These are phyloP conservation scores for Falco berigora DNA, from an alignment of 2,797 vertebrate species.

Conservation along the genomic window DNA sequence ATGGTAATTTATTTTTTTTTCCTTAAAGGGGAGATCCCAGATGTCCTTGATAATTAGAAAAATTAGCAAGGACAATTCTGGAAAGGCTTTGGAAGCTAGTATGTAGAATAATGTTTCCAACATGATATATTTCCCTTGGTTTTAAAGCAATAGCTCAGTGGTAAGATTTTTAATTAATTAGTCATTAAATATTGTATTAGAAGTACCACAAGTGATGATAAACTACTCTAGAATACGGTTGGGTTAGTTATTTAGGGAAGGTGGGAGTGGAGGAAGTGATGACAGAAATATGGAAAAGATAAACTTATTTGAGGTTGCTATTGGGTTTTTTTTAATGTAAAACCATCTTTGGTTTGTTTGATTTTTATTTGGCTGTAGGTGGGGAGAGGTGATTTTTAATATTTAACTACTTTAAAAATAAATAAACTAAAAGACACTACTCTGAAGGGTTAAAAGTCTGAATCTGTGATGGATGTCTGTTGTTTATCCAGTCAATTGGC, in stretches of 20 bases:
- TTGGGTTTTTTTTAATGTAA: not conserved
- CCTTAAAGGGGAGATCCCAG: slow-evolving; percentile 34
- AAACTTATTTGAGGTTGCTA: not conserved
- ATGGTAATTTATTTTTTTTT: not conserved
- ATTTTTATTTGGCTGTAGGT: slow-evolving; percentile 25
- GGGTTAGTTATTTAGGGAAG: not conserved
- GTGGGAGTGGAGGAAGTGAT: not conserved
- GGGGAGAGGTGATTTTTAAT: slow-evolving; percentile 33
- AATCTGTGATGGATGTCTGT: not conserved
- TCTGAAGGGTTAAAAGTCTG: slow-evolving; percentile 57
- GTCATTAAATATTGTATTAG: slow-evolving; percentile 44
- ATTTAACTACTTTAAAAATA: not conserved
- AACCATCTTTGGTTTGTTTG: not conserved
- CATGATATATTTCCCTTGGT: slow-evolving; percentile 56
- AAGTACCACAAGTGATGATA: slow-evolving; percentile 16
- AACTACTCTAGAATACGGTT: not conserved
- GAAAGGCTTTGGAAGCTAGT: slow-evolving; percentile 38
- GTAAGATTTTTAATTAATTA: slow-evolving; percentile 65
- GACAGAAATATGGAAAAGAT: not conserved
- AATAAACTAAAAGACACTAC: not conserved
- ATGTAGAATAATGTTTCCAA: slow-evolving; percentile 6
- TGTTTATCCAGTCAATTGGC: not conserved
- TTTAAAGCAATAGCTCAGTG: slow-evolving; percentile 42
- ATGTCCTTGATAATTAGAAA: slow-evolving; percentile 62
- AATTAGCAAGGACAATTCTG: slow-evolving; percentile 47